Percentiles rank a stretch among this genome's conserved stretches.
Conservation (phyloP, 2,888 invertebrate genomes). For the Hirtodrosophila confusa region DNA sequence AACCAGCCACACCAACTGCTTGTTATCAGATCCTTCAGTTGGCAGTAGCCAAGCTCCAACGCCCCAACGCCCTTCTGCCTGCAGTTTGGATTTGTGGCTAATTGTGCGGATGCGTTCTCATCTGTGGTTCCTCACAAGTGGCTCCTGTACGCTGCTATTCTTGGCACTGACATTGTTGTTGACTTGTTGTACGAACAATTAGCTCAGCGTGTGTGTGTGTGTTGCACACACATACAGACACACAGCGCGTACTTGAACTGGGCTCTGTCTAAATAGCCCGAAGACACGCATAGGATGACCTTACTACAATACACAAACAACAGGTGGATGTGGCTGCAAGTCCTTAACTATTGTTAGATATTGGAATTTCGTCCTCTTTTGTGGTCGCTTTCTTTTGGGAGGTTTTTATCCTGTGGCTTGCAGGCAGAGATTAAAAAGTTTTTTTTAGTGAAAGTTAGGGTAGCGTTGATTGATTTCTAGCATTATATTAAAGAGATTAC, state of each 20-base stretch:
- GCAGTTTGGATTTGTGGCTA: constrained; percentile 29
- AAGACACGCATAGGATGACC: constrained; percentile 44
- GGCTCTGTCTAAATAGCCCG: constrained; percentile 37
- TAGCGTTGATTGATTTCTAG: too few species aligned
- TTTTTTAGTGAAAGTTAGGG: too few species aligned
- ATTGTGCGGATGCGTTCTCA: constrained; percentile 47
- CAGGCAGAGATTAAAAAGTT: too few species aligned
- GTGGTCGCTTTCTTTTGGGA: too few species aligned
- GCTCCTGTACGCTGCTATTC: constrained; percentile 47
- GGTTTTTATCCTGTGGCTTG: too few species aligned
- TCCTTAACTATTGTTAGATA: constrained; percentile 13
- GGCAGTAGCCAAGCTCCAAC: constrained; percentile 12
- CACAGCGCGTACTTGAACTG: constrained; percentile 15
- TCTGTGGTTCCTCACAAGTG: constrained; percentile 45
- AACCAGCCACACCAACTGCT: constrained; percentile 23
- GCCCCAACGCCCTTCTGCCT: background rate
- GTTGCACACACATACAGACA: constrained; percentile 14
- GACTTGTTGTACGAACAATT: constrained; percentile 52
- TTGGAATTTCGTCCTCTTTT: background rate
- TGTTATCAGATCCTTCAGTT: constrained; percentile 59
- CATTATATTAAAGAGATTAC: too few species aligned
- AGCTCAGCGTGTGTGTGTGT: constrained; percentile 9
- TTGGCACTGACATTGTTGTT: constrained; percentile 55
- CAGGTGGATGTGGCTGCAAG: constrained; percentile 48
- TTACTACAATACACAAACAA: constrained; percentile 45